Evolutionary conservation across 2,888 invertebrate species (phyloP), one percentile per base, ranked within the genome.

Genomic region (Rugalucina vietnamica): DNA sequence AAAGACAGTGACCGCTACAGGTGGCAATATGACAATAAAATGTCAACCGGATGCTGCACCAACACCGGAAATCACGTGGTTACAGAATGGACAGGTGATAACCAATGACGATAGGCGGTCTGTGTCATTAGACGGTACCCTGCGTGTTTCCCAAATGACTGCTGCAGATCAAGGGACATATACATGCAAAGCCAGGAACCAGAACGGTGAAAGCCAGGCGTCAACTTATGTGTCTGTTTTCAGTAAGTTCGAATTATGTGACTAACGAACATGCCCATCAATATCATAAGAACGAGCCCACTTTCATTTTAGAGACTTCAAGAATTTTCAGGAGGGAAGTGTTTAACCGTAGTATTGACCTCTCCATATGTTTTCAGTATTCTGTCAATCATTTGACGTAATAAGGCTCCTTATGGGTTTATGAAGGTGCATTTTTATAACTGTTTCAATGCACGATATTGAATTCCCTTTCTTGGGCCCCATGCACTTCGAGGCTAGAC

Each of bases 31-130:
- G 0, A 98, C 98, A 0, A 97, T 99, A 78, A 65, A 90, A 1
- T 99, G 99, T 94, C 97, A 97, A 93, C 99, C 99, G 0, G 99
- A 99, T 95, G 98, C 98, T 18, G 98, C 99, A 0, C 99, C 99
- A 0, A 96, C 96, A 29, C 91, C 93, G 0, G 83, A 97, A 89
- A 98, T 98, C 93, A 96, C 97, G 57, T 99, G 99, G 99, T 97
- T 97, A 92, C 98, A 98, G 94, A 97, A 98, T 95, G 97, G 97
- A 36, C 76, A 72, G n/a, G 29, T 37, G 24, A 81, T 84, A 70
- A 71, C 71, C 43, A 57, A 65, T n/a, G 77, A 76, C 37, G 49
- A 4, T 10, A 43, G 81, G 21, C 49, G 39, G 21, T 34, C 74
- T 50, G 43, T 84, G 12, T 50, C 70, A 1, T 27, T 80, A 5